These are phyloP conservation scores for Hippocampus kuda DNA, from an alignment of 2,797 vertebrate species.

Conservation along the genomic window DNA sequence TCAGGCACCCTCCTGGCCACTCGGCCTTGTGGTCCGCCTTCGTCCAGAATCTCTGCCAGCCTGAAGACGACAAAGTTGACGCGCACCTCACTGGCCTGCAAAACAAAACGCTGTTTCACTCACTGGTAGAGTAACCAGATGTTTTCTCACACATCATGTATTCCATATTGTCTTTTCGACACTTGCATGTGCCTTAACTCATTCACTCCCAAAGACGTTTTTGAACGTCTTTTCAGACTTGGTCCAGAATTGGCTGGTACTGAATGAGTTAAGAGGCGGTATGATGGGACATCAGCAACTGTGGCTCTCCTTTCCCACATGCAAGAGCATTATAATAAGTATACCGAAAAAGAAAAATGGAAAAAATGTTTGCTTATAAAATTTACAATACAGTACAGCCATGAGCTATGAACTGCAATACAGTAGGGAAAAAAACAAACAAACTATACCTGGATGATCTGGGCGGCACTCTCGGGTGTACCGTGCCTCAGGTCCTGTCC, in stretches of 20 bases:
- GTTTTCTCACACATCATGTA: neutral
- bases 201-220: too few relatives aligned
- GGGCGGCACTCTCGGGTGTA: constrained; percentile 82
- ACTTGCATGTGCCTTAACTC: too few relatives aligned
- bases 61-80: constrained; percentile 89
- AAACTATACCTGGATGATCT: constrained; percentile 10
- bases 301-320: too few relatives aligned
- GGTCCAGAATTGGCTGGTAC: too few relatives aligned
- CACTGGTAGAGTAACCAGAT: neutral
- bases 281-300: too few relatives aligned
- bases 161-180: too few relatives aligned
- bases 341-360: too few relatives aligned
- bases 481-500: constrained; percentile 86
- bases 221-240: too few relatives aligned
- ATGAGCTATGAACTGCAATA: neutral
- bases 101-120: neutral
- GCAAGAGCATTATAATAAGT: too few relatives aligned
- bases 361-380: too few relatives aligned
- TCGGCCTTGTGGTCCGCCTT: constrained; percentile 63
- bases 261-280: too few relatives aligned
- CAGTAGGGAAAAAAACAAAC: neutral
- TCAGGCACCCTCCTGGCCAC: constrained; percentile 63
- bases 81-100: constrained; percentile 77
- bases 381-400: too few relatives aligned
- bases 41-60: constrained; percentile 66